Base-by-base conservation (phyloP, 2,797 vertebrate genomes). In the Lepidocolaptes lacrymiger region DNA sequence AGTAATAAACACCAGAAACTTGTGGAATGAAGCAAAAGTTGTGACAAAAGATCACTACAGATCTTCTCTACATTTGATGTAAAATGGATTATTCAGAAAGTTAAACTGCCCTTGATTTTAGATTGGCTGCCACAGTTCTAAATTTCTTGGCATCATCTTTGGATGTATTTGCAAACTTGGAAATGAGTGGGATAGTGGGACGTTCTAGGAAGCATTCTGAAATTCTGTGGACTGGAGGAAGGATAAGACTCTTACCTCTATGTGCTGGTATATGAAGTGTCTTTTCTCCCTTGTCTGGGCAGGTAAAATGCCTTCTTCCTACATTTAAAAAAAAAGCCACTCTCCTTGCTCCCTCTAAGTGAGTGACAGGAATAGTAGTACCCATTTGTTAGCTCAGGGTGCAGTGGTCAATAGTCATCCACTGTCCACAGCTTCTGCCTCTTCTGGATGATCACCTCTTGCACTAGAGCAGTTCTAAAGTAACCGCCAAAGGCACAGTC, bases 401-500 rank as follows among this genome's bases (percentile, higher is more conserved):
- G 21, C 41, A 72, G 16, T 7, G 13, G 22, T 62, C 72, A 58
- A 2, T 46, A 84, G 73, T 73, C 43, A 27, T 62, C 39, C 14
- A 37, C 26, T 10, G n/a, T 9, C 17, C 44, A 48, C 20, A 73
- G 64, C 34, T 55, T 64, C 22, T 9, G 1, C 44, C 1, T 2
- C 27, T 74, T 62, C 62, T 39, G n/a, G 49, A 32, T 9, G 1
- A 54, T 66, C 14, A 6, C 24, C 7, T 54, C 44, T 39, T 21
- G 46, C 24, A 64, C 28, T 2, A 68, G 34, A 82, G 34, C 27
- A 20, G 51, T 41, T 61, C 59, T 41, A n/a, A 12, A 69, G 28
- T 30, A 64, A 66, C 23, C 22, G 15, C 43, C 37, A 37, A 34
- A 37, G 14, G 37, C 0, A 0, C 1, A 2, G 61, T 46, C n/a